phyloP scores from a whole-genome alignment of 1,140 invertebrate genomes.

The Drosophila orosa region DNA sequence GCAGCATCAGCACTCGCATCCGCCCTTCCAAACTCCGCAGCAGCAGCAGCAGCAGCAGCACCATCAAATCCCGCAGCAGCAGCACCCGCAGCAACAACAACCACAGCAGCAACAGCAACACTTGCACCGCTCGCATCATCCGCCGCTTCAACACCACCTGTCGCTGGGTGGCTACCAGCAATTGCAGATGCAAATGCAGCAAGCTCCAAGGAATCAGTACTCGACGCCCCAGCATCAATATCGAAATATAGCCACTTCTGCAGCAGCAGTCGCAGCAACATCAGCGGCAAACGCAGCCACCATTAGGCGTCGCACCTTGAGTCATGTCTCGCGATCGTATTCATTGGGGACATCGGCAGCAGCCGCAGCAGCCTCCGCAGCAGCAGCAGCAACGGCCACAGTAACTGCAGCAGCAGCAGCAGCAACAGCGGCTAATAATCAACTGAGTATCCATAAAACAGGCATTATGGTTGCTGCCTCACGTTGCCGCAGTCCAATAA shows the following conservation, averaged over 20 bases:
- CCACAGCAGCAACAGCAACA: conserved; percentile 32
- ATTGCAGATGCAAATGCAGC: conserved; percentile 38
- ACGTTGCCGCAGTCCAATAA: conserved; percentile 88
- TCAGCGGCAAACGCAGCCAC: conserved; percentile 56
- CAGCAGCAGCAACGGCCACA: conserved; percentile 15
- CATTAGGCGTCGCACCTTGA: conserved; percentile 74
- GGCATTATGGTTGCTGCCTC: conserved; percentile 74
- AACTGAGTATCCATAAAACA: conserved; percentile 69
- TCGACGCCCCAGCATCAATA: conserved; percentile 78
- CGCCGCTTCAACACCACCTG: conserved; percentile 78
- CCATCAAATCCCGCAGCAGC: conserved; percentile 42
- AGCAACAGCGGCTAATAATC: conserved; percentile 28
- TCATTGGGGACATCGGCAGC: conserved; percentile 65
- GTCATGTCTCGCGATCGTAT: conserved; percentile 78
- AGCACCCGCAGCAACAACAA: conserved; percentile 23
- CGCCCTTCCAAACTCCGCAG: conserved; percentile 59
- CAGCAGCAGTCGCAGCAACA: conserved; percentile 44
- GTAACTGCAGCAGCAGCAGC: conserved; percentile 15
- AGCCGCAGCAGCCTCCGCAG: conserved; percentile 17
- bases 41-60: conserved; percentile 56
- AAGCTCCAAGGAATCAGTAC: conserved; percentile 59
- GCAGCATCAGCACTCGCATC: conserved; percentile 71
- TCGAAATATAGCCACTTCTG: conserved; percentile 42
- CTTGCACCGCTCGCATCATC: conserved; percentile 57
- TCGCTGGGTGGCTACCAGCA: conserved; percentile 78